Conservation (phyloP, 2,888 invertebrate genomes). For the Lagria hirta region DNA sequence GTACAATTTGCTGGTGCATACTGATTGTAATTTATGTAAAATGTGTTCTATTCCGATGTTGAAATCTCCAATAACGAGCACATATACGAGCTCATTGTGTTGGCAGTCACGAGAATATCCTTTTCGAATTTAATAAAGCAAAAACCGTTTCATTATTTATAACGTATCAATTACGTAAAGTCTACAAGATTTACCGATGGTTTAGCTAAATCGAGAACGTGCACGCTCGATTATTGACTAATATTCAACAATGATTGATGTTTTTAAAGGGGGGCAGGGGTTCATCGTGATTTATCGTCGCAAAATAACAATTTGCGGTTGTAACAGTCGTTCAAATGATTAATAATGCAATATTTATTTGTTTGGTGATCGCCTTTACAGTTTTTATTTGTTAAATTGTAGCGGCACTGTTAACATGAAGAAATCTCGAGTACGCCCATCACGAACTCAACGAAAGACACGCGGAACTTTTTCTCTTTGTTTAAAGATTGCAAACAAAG, state of each 20-base stretch:
- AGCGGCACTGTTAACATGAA: slow-evolving; percentile 30
- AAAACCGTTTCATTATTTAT: slow-evolving; percentile 18
- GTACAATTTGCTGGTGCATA: slow-evolving; percentile 7
- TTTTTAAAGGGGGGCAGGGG: slow-evolving; percentile 9
- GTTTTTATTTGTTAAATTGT: slow-evolving; percentile 5
- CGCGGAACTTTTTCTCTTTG: slow-evolving; percentile 3
- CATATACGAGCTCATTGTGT: slow-evolving; percentile 3
- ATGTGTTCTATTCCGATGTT: slow-evolving; percentile 4
- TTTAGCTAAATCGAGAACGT: slow-evolving; percentile 10
- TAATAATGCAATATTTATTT: slow-evolving; percentile 14
- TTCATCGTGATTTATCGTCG: slow-evolving; percentile 15
- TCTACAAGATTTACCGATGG: slow-evolving; percentile 16
- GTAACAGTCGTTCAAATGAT: slow-evolving; percentile 10
- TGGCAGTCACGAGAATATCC: slow-evolving; percentile 14
- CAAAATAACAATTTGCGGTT: slow-evolving; percentile 13
- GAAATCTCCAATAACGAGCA: slow-evolving; percentile 7
- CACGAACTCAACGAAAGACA: no score
- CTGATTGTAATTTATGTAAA: slow-evolving; percentile 9
- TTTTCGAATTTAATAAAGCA: slow-evolving; percentile 8
- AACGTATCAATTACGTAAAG: slow-evolving; percentile 23
- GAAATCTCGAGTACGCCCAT: slow-evolving; percentile 38
- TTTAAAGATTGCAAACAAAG: no score
- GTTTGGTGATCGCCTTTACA: slow-evolving; percentile 2
- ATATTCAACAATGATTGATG: slow-evolving; percentile 14
- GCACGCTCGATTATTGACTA: slow-evolving; percentile 5